Evolutionary conservation across 1,140 invertebrate genomes (phyloP), one percentile per base, ranked within the genome.

Genomic region (Drosophila novamexicana): DNA sequence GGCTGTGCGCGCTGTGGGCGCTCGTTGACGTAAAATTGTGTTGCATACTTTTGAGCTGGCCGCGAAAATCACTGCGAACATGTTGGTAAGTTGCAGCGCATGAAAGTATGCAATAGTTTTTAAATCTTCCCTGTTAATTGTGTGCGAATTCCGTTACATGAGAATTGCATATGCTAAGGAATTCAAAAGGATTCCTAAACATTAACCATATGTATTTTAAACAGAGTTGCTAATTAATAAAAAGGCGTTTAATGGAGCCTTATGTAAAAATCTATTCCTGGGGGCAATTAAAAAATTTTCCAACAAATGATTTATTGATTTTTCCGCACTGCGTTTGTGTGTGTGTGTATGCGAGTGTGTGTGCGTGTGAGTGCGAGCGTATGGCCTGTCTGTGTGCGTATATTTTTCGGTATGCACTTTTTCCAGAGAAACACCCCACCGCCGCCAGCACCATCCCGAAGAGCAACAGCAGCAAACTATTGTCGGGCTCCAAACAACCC

Each of bases 341-440:
- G 45, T 22, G 40, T 45, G 22, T 44, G 68, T 58, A 42, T 18
- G 18, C 18, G 18, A 18, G 18, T 69, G 40, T 64, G 75, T 57
- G 58, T 67, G 67, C 45, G 44, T 71, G 44, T 63, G 78, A 50
- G 52, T 68, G 70, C 54, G 77, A 61, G 64, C 32, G 57, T 69
- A 44, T 58, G 52, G 56, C 64, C 56, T 67, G 68, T 56, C 66
- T 67, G 81, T 81, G 82, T 81, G 83, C 64, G 71, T 86, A 88
- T 76, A 83, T 69, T 88, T 88, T 88, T 88, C 84, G 77, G 84
- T 88, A 88, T 88, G 84, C 84, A 88, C 84, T 88, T 88, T 88
- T 88, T 88, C 83, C 77, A 88, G 79, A 88, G 84, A 89, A 88
- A 82, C 83, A 86, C 75, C 83, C 83, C 82, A 73, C 52, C 54